Evolutionary conservation across 2,888 invertebrate genomes (phyloP).

Genomic region (Abrostola tripartita): DNA sequence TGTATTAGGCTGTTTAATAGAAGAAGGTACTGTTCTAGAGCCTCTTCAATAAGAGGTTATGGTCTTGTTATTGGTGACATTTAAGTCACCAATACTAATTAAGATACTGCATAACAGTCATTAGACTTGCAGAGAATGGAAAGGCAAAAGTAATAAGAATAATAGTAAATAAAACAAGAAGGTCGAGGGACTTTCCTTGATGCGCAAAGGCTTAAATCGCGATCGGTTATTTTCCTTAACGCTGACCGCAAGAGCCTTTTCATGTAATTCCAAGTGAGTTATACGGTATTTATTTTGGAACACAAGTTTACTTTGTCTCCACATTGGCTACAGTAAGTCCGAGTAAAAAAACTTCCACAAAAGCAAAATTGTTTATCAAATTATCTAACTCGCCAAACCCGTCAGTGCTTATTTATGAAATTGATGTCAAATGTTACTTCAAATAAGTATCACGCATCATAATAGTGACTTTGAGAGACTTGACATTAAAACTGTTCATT

Average conservation of each 20-base stretch:
- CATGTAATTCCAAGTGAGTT: slow-evolving; percentile 14
- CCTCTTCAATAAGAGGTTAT: too few species aligned
- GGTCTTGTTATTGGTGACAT: too few species aligned
- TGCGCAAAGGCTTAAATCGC: slow-evolving; percentile 26
- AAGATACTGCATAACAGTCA: neutral
- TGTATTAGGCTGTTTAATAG: too few species aligned
- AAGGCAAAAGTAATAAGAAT: slow-evolving; percentile 4
- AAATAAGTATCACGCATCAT: slow-evolving; percentile 2
- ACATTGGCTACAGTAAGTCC: neutral
- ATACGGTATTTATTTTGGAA: neutral
- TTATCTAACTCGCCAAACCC: neutral
- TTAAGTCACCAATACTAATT: too few species aligned
- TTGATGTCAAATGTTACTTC: neutral
- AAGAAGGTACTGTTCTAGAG: too few species aligned
- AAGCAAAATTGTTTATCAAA: neutral
- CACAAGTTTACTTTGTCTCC: neutral
- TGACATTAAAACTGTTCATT: slow-evolving; percentile 47
- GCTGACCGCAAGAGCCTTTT: slow-evolving; percentile 26
- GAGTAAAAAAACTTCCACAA: neutral
- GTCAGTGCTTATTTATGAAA: neutral
- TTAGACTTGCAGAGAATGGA: neutral
- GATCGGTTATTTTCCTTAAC: slow-evolving; percentile 45
- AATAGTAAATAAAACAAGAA: slow-evolving; percentile 16
- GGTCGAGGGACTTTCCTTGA: slow-evolving; percentile 49
- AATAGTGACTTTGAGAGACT: slow-evolving; percentile 34